Evolutionary conservation across 2,113 vertebrate genomes (phyloP).

Genomic region (Labeo rohita): DNA sequence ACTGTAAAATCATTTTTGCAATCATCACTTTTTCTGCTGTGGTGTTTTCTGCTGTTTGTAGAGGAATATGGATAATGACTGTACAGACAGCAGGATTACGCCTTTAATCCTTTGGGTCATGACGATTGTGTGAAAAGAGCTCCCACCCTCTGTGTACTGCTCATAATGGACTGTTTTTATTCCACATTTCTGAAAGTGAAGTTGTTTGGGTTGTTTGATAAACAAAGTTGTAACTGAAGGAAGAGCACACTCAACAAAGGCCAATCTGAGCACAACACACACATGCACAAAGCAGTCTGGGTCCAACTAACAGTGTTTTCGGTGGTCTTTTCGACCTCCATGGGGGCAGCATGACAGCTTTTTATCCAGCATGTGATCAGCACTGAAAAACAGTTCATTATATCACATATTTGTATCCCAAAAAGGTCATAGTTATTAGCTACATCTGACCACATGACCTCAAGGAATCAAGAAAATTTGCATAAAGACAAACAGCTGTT

Average conservation of each 20-base stretch:
- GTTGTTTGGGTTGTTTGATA: constrained; percentile 64
- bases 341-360: not conserved
- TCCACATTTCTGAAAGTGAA: constrained; percentile 57
- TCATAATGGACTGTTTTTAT: constrained; percentile 61
- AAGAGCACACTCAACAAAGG: constrained; percentile 52
- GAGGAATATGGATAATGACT: not conserved
- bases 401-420: not conserved
- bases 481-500: not conserved
- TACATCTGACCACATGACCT: not conserved
- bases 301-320: not conserved
- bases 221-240: constrained; percentile 58
- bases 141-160: constrained; percentile 55
- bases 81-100: not conserved
- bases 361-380: not conserved
- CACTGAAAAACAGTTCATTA: not conserved
- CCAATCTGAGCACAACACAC: constrained; percentile 3
- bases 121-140: not conserved
- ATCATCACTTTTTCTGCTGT: not conserved
- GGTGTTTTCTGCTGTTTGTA: not conserved
- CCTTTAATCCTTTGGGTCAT: not conserved
- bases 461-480: not conserved
- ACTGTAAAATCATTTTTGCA: not conserved
- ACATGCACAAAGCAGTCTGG: not conserved
- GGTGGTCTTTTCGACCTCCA: not conserved
- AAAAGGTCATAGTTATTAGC: not conserved